These are phyloP conservation scores for Menidia menidia DNA, from an alignment of 2,797 vertebrate genomes.

Conservation along the genomic window DNA sequence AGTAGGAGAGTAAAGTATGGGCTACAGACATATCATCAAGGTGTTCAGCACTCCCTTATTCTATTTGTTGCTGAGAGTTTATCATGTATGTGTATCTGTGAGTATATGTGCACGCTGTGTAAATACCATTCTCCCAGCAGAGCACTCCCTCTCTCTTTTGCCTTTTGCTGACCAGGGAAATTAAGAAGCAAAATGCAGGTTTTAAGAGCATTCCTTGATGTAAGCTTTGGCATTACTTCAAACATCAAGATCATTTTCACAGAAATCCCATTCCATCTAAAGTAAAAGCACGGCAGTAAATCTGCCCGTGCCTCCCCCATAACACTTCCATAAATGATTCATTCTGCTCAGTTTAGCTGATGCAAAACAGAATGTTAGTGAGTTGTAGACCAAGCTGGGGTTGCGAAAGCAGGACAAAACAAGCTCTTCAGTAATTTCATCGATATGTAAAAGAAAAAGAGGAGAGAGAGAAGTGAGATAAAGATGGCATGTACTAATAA, in stretches of 20 bases:
- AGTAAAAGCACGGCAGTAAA: slow-evolving; percentile 83
- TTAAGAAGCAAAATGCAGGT: slow-evolving; percentile 78
- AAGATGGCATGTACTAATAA: slow-evolving; percentile 69
- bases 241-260: slow-evolving; percentile 81
- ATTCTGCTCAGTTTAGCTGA: slow-evolving; percentile 84
- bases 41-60: slow-evolving; percentile 37
- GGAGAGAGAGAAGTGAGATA: slow-evolving; percentile 45
- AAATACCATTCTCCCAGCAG: slow-evolving; percentile 38
- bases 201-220: slow-evolving; percentile 80
- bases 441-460: slow-evolving; percentile 62
- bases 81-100: neutral
- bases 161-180: slow-evolving; percentile 76
- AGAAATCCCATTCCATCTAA: slow-evolving; percentile 83
- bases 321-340: slow-evolving; percentile 85
- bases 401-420: slow-evolving; percentile 68
- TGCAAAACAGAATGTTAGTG: slow-evolving; percentile 84
- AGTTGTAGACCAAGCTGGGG: slow-evolving; percentile 68
- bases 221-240: slow-evolving; percentile 83
- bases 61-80: slow-evolving; percentile 28
- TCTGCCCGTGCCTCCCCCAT: slow-evolving; percentile 79
- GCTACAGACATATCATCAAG: slow-evolving; percentile 22
- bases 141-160: slow-evolving; percentile 35
- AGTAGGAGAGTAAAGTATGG: slow-evolving; percentile 16
- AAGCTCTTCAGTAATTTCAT: slow-evolving; percentile 73
- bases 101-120: slow-evolving; percentile 17